Evolutionary conservation across 2,888 invertebrate species (phyloP).

Genomic region (Callimorpha dominula): DNA sequence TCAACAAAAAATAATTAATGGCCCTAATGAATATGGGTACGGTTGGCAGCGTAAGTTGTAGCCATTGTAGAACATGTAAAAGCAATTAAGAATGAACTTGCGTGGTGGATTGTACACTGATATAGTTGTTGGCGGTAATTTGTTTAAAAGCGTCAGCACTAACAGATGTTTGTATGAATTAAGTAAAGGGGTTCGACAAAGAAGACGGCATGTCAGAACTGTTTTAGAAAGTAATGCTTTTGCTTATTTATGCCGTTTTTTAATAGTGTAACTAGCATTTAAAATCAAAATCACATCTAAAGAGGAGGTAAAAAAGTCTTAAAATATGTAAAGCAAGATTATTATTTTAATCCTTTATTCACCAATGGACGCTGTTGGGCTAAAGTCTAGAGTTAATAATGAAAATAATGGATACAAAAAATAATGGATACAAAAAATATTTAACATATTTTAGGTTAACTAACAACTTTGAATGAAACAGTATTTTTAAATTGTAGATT

Average conservation of each 20-base stretch:
- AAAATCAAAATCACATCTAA: no score
- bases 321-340: no score
- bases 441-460: no score
- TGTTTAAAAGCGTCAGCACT: slow-evolving; percentile 13
- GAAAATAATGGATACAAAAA: no score
- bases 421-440: no score
- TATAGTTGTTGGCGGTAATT: slow-evolving; percentile 18
- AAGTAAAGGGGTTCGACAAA: slow-evolving; percentile 6
- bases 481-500: no score
- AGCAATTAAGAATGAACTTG: slow-evolving; percentile 22
- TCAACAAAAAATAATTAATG: slow-evolving; percentile 84
- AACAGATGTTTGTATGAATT: slow-evolving; percentile 21
- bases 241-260: background rate
- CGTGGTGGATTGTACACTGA: slow-evolving; percentile 18
- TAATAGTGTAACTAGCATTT: no score
- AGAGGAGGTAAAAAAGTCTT: no score
- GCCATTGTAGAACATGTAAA: slow-evolving; percentile 16
- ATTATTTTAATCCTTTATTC: no score
- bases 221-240: background rate
- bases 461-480: no score
- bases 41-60: slow-evolving; percentile 41
- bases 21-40: slow-evolving; percentile 73
- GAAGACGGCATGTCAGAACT: background rate
- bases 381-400: no score
- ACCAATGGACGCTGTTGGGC: no score